Conservation (phyloP, 30 jellyfish, hydroid and myxozoan species). For the Aurelia sp. region DNA sequence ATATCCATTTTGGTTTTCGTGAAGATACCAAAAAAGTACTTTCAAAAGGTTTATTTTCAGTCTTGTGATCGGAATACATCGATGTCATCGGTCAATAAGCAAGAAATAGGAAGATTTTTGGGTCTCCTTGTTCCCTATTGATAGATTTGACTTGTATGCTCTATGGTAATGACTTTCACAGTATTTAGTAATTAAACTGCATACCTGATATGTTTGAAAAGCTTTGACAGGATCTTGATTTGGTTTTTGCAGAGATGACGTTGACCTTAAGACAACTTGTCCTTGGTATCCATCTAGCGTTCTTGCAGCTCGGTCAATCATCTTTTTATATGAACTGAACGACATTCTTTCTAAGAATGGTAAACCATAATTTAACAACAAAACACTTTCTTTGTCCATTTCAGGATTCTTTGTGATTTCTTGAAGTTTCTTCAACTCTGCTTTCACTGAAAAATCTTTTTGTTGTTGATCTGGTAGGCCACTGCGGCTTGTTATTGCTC, state of each 20-base stretch:
- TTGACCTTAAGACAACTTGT: slow-evolving; percentile 90
- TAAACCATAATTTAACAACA: slow-evolving; percentile 87
- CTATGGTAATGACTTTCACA: too few species aligned
- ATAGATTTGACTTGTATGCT: too few species aligned
- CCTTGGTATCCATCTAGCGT: slow-evolving; percentile 79
- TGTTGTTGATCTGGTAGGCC: slow-evolving; percentile 9
- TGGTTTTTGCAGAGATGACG: slow-evolving; percentile 84
- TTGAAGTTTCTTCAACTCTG: slow-evolving; percentile 66
- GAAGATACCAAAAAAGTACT: too few species aligned
- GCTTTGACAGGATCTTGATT: slow-evolving; percentile 54
- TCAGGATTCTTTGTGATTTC: slow-evolving; percentile 58
- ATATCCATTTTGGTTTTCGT: too few species aligned
- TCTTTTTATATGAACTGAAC: slow-evolving; percentile 75
- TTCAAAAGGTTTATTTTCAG: too few species aligned
- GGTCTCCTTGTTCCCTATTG: too few species aligned
- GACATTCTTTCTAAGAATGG: slow-evolving; percentile 71
- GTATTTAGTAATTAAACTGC: too few species aligned
- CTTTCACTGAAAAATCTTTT: slow-evolving; percentile 63
- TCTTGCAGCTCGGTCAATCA: slow-evolving; percentile 84
- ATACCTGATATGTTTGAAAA: slow-evolving; percentile 88
- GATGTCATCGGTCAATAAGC: too few species aligned
- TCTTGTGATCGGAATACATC: too few species aligned
- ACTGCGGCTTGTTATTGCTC: slow-evolving; percentile 19
- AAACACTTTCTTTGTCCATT: slow-evolving; percentile 89
- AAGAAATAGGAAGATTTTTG: too few species aligned